A percentile compares a stretch with the other conserved stretches of the same genome.
Evolutionary conservation across 92 coral and sea anemone genomes (phyloP).

Genomic region (Epizoanthus fatuus): DNA sequence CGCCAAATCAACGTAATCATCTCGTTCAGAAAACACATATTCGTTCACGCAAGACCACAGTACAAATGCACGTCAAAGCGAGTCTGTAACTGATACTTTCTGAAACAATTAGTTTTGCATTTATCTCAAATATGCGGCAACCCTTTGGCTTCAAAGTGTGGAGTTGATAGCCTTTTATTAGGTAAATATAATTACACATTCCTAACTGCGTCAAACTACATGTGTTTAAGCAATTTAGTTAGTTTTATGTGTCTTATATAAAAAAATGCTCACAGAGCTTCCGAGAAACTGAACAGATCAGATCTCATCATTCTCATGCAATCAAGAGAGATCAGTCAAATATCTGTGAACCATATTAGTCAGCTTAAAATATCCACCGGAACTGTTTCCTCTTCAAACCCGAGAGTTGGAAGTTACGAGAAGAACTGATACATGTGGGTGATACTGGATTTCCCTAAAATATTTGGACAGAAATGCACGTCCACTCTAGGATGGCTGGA

Average conservation of each 20-base stretch:
- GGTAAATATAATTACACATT: not conserved
- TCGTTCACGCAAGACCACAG: not conserved
- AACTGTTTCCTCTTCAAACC: not conserved
- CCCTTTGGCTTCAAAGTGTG: not conserved
- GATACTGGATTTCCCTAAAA: not conserved
- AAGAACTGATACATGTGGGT: not conserved
- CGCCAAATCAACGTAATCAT: not conserved
- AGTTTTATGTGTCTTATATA: too few relatives aligned
- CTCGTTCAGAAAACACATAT: not conserved
- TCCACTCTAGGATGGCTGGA: not conserved
- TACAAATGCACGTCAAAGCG: not conserved
- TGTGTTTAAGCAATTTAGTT: slow-evolving; percentile 5
- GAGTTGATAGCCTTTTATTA: not conserved
- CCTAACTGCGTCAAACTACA: not conserved
- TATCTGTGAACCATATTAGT: not conserved
- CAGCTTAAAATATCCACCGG: not conserved
- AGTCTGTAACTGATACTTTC: not conserved
- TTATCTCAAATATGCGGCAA: not conserved
- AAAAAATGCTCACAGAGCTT: not conserved
- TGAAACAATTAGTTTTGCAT: not conserved
- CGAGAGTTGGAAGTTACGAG: not conserved
- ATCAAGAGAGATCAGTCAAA: not conserved
- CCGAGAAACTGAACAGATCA: not conserved
- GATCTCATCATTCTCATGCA: too few relatives aligned
- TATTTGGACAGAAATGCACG: not conserved